phyloP scores from a whole-genome alignment of 2,888 invertebrate genomes.

The Drosophila histrio region DNA sequence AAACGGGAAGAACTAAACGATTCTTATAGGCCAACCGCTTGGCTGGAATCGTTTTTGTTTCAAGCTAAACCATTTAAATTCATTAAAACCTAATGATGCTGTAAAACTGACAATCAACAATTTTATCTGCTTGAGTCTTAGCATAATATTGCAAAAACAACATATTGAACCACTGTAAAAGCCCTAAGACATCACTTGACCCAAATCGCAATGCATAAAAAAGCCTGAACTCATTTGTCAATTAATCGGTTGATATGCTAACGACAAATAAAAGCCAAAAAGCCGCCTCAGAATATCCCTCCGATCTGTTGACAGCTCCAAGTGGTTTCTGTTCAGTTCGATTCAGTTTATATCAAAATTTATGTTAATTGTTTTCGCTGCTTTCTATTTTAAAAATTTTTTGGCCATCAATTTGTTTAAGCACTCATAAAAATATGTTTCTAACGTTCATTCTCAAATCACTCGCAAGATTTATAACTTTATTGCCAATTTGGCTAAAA shows the following conservation, averaged over 20 bases:
- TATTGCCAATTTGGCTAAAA: constrained; percentile 40
- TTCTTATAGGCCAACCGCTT: constrained; percentile 71
- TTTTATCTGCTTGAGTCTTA: constrained; percentile 46
- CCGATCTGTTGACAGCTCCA: constrained; percentile 41
- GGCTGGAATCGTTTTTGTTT: constrained; percentile 5
- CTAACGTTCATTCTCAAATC: neutral
- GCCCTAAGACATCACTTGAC: constrained; percentile 60
- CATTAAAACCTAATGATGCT: constrained; percentile 44
- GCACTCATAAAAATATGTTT: constrained; percentile 26
- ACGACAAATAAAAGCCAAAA: constrained; percentile 6
- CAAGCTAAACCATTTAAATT: constrained; percentile 18
- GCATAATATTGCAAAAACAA: constrained; percentile 44
- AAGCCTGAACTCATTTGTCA: constrained; percentile 63
- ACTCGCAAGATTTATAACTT: constrained; percentile 51
- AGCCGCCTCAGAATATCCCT: constrained; percentile 29
- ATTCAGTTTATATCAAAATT: constrained; percentile 41
- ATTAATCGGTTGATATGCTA: constrained; percentile 41
- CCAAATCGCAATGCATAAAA: constrained; percentile 41
- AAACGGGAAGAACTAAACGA: constrained; percentile 49
- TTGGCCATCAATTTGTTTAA: constrained; percentile 17
- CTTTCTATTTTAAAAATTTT: constrained; percentile 57
- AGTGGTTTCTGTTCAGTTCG: constrained; percentile 31
- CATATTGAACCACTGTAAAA: constrained; percentile 3
- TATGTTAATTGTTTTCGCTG: constrained; percentile 63
- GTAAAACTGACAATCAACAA: constrained; percentile 56